Base-by-base conservation (phyloP, 2,113 vertebrate genomes). In the Lagopus muta region DNA sequence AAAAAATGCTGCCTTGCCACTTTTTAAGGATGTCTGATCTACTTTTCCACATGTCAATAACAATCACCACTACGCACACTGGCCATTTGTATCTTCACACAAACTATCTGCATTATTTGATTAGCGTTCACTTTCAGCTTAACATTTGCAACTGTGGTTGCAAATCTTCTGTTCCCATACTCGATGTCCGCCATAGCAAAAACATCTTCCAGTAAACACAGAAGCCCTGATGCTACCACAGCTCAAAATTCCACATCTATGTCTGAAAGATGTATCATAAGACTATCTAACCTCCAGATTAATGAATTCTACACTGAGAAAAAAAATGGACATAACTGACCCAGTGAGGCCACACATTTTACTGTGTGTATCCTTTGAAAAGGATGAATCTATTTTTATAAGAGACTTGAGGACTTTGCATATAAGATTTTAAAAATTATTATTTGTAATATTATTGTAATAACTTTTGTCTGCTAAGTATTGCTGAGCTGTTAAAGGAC, bases 401-500 rank as follows among this genome's bases (percentile, higher is more conserved):
- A n/a, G 19, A 4, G 4, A 43, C 25, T 30, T 22, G 9, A 91
- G 16, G 60, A 14, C 40, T 82, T 69, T 48, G 48, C 2, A 3
- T 0, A 1, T 36, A 69, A 36, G 36, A 45, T 79, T 74, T 55
- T 48, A 50, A 86, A 24, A 8, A 30, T 55, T 70, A 61, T 47
- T 67, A 34, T 19, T 58, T n/a, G 55, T 4, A 52, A 28, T 24
- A 7, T 10, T 38, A 38, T 50, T 70, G 7, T n/a, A 94, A 18
- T 66, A 54, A 77, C 78, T 89, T 82, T 55, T 32, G 88, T 19
- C 47, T 32, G 71, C 61, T 16, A 76, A 45, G 20, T 47, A 57
- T 38, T 60, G 71, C 38, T 62, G 47, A 91, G 82, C 42, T 84
- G 20, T 72, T 88, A 92, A 89, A 92, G 71, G 73, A 89, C 30